Percentiles rank a stretch among this genome's conserved stretches.
Evolutionary conservation across 2,888 invertebrate genomes (phyloP).

Genomic region (Pyrrhia umbra): DNA sequence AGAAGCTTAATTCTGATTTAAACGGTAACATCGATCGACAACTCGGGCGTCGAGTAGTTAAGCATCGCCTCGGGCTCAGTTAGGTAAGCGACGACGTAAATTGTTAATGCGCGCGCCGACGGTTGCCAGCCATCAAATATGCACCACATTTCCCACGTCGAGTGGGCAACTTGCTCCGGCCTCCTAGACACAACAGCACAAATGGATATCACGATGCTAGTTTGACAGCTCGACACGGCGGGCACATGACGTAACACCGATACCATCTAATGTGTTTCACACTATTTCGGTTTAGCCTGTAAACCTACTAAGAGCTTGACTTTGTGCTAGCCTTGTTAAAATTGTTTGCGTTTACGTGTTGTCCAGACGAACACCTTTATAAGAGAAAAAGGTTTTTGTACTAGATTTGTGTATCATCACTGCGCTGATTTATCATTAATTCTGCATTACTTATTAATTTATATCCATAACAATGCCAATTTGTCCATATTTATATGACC

Average conservation of each 20-base stretch:
- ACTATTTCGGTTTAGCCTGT: constrained; percentile 58
- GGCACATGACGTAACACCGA: constrained; percentile 63
- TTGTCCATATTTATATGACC: not conserved
- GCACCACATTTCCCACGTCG: constrained; percentile 76
- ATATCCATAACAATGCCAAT: constrained; percentile 1
- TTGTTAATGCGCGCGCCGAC: constrained; percentile 78
- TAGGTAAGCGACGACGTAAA: constrained; percentile 78
- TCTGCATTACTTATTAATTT: not conserved
- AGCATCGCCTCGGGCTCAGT: constrained; percentile 74
- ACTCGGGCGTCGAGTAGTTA: constrained; percentile 71
- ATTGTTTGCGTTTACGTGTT: constrained; percentile 5
- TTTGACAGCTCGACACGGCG: constrained; percentile 71
- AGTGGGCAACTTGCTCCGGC: constrained; percentile 65
- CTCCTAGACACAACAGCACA: constrained; percentile 64
- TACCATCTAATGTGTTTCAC: constrained; percentile 51
- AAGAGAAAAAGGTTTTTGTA: not conserved
- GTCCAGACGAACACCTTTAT: not conserved
- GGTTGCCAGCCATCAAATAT: constrained; percentile 82
- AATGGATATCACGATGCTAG: constrained; percentile 73
- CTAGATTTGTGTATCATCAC: not conserved
- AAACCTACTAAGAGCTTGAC: constrained; percentile 11
- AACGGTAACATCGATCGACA: constrained; percentile 76
- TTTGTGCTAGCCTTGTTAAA: not conserved
- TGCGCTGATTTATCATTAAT: not conserved
- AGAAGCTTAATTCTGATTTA: constrained; percentile 74